Evolutionary conservation across 2,888 invertebrate genomes (phyloP), one percentile per base, ranked within the genome.

Genomic region (Melipona bicolor): DNA sequence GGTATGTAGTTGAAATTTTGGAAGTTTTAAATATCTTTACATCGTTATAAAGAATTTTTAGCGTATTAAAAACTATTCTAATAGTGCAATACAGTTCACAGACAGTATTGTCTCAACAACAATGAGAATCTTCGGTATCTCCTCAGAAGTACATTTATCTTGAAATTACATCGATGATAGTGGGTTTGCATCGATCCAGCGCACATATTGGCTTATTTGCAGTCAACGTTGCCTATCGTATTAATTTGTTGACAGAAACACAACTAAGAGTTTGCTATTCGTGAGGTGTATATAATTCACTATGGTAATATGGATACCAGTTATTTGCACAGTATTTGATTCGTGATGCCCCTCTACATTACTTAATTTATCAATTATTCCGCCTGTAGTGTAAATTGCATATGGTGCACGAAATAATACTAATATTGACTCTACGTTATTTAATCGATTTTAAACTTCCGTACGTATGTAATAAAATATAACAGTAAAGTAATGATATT

Each of bases 231-330:
- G 21, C 69, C 68, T 64, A 43, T 69, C 64, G 17, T 62, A 24
- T 70, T 70, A 76, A 75, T 64, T 64, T 75, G 68, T 75, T 62
- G 61, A 54, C 19, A 24, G 54, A 64, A 75, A 27, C n/a, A 56
- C 64, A 50, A 75, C 77, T 77, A 77, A 77, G 70, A 71, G 61
- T 62, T 59, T 62, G 36, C 52, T 62, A 36, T 36, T 61, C 61
- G 17, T 62, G 32, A 62, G 15, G 49, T 59, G 49, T 49, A 68
- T 43, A 68, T 43, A 68, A 52, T 77, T 71, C 74, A 65, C 74
- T 11, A 21, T 24, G 24, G 54, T 43, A 75, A 75, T 65, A 50
- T 43, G 65, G 43, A 59, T 59, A 43, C 27, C 15, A 24, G 49
- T 49, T 56, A 64, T 71, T 71, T 71, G 17, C 27, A 50, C 49